Evolutionary conservation across 2,888 invertebrate species (phyloP).

Genomic region (Agriopis leucophaearia): DNA sequence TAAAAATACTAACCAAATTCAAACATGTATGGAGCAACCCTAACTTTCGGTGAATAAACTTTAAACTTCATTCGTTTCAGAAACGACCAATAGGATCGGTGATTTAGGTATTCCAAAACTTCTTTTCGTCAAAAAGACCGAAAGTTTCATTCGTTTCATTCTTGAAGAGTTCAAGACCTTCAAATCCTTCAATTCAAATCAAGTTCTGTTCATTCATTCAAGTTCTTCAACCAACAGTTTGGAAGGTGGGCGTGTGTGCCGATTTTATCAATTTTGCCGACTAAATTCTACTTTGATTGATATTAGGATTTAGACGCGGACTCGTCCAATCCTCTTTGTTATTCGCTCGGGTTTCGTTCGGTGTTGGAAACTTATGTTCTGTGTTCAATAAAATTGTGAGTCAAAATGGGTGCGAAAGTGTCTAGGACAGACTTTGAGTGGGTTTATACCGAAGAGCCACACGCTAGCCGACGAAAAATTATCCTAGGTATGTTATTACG

Average conservation of each 20-base stretch:
- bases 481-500: constrained; percentile 92
- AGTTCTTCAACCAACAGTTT: background rate
- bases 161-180: too few relatives aligned
- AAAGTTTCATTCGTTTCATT: constrained; percentile 1
- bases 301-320: too few relatives aligned
- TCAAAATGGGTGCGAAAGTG: constrained; percentile 96
- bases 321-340: constrained; percentile 3
- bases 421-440: constrained; percentile 98
- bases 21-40: too few relatives aligned
- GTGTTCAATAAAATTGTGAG: constrained; percentile 38
- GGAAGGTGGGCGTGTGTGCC: background rate
- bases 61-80: too few relatives aligned
- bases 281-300: background rate
- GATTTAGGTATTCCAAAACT: background rate
- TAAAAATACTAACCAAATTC: too few relatives aligned
- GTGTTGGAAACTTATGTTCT: constrained; percentile 32
- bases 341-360: constrained; percentile 8
- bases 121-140: background rate
- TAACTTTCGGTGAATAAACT: too few relatives aligned
- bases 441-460: constrained; percentile 98
- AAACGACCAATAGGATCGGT: too few relatives aligned
- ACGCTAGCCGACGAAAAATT: constrained; percentile 96
- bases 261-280: constrained; percentile 9
- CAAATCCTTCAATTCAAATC: too few relatives aligned
- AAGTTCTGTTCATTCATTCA: too few relatives aligned